Percentiles rank a stretch among this genome's conserved stretches.
These are phyloP conservation scores for Metridium senile DNA, from an alignment of 92 coral and sea anemone species.

Conservation along the genomic window DNA sequence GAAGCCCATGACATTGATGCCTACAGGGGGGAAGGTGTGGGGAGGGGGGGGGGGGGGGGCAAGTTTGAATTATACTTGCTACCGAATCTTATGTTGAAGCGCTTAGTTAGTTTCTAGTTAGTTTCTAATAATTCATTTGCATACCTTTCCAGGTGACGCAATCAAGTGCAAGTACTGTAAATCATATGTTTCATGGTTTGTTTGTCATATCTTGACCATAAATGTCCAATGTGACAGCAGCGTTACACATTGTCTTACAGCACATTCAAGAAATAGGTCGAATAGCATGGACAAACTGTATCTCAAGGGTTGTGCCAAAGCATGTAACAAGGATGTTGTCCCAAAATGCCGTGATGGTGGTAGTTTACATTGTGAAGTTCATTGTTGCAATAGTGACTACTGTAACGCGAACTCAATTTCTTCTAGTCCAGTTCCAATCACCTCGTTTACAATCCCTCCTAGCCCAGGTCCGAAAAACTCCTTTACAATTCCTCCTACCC, in stretches of 20 bases:
- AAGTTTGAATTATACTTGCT: too few species aligned
- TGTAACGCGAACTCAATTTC: too few species aligned
- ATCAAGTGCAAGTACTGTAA: neutral
- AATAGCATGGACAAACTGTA: neutral
- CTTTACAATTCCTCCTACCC: too few species aligned
- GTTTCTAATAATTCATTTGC: neutral
- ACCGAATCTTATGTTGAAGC: too few species aligned
- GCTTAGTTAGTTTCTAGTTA: too few species aligned
- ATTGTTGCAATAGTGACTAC: neutral
- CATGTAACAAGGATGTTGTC: neutral
- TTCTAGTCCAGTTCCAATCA: too few species aligned
- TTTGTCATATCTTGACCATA: neutral
- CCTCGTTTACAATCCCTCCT: conserved; percentile 13
- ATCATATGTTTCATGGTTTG: neutral
- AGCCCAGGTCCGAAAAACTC: too few species aligned
- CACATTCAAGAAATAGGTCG: neutral
- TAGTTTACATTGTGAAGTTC: neutral
- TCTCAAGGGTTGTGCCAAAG: neutral
- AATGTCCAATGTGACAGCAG: neutral
- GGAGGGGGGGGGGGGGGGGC: too few species aligned
- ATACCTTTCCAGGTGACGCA: neutral
- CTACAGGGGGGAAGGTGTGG: too few species aligned
- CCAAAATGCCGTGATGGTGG: neutral
- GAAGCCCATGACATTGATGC: too few species aligned
- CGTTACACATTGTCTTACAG: neutral